Evolutionary conservation across 2,888 invertebrate genomes (phyloP), one percentile per base, ranked within the genome.

Genomic region (Cantharis rustica): DNA sequence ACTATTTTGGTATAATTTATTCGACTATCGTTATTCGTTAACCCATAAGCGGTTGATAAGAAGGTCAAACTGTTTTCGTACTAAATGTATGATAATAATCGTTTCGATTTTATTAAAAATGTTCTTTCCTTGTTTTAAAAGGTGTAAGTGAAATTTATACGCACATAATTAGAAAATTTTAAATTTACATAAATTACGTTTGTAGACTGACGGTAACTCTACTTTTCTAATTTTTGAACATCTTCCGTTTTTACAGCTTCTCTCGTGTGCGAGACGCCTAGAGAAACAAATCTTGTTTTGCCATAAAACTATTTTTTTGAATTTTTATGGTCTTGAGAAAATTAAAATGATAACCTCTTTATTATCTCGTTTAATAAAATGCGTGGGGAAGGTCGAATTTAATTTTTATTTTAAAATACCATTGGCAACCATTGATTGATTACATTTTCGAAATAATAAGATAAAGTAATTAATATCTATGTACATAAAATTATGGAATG

Each of bases 31-130:
- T 66, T 66, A 66, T 20, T 66, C 64, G 23, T 66, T 66, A 66
- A 66, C 64, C 64, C 64, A 66, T 47, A 47, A 66, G 17, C 64
- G 64, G 64, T 11, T 66, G 64, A 66, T 66, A 66, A 66, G 64
- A 66, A 66, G 64, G 64, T 66, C 64, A 66, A 66, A 7, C 23
- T 66, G 64, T 20, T 66, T 66, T 66, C 23, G 64, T 66, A 66
- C 64, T 66, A 20, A 66, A 66, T 66, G 9, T 20, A 66, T 16
- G 64, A 20, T 66, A 66, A 66, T 66, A 20, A n/a, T 47, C n/a
- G 47, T n/a, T n/a, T 47, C 7, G 47, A 47, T 47, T n/a, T 47
- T 47, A n/a, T 31, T n/a, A 47, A 47, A 47, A 47, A 47, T 7
- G 11, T 47, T 47, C 47, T 47, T 47, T 47, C 47, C n/a, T 47